These are phyloP conservation scores for Apocheima hispidaria DNA, from an alignment of 2,888 invertebrate genomes.

Conservation along the genomic window DNA sequence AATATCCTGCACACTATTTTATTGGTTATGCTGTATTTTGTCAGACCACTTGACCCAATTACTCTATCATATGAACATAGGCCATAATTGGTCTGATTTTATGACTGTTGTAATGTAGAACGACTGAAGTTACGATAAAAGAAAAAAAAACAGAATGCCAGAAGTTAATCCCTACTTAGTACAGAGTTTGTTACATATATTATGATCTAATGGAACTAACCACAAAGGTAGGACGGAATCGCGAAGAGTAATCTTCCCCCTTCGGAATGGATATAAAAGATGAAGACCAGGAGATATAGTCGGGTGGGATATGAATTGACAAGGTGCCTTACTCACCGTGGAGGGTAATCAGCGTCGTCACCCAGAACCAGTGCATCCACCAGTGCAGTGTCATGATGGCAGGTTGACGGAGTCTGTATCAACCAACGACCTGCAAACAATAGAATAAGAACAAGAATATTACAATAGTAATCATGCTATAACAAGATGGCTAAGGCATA, in stretches of 20 bases:
- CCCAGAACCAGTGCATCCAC: slow-evolving; percentile 97
- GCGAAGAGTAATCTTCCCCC: too few relatives aligned
- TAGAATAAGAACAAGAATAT: neutral
- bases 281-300: too few relatives aligned
- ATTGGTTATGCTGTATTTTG: neutral
- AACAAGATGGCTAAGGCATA: too few relatives aligned
- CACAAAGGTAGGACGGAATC: too few relatives aligned
- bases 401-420: slow-evolving; percentile 56
- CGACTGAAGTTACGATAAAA: neutral
- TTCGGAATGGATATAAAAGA: too few relatives aligned
- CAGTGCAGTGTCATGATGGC: slow-evolving; percentile 93
- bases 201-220: too few relatives aligned
- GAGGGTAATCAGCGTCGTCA: slow-evolving; percentile 86
- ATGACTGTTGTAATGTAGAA: neutral
- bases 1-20: neutral
- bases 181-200: too few relatives aligned
- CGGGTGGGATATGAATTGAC: neutral
- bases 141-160: too few relatives aligned
- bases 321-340: slow-evolving; percentile 62
- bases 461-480: too few relatives aligned
- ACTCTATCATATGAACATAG: slow-evolving; percentile 14
- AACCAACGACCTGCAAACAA: slow-evolving; percentile 61
- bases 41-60: slow-evolving; percentile 37
- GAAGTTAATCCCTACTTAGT: too few relatives aligned
- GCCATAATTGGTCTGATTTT: slow-evolving; percentile 24